Evolutionary conservation across 2,888 invertebrate species (phyloP).

Genomic region (Icerya purchasi): DNA sequence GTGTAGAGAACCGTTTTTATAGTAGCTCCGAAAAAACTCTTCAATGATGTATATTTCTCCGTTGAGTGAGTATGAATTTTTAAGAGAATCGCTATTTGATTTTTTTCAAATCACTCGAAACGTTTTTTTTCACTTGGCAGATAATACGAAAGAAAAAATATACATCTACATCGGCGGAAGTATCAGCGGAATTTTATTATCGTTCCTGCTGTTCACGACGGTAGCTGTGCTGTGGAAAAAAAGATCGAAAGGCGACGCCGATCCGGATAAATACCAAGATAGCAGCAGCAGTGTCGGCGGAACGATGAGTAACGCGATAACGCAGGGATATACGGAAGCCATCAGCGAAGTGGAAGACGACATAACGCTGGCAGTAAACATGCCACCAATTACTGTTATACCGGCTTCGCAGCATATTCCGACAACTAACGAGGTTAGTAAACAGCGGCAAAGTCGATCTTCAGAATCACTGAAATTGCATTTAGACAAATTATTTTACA

Average conservation of each 20-base stretch:
- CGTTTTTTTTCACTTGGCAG: too few relatives aligned
- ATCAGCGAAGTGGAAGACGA: slow-evolving; percentile 68
- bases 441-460: neutral
- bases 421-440: neutral
- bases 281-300: neutral
- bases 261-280: neutral
- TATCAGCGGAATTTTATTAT: slow-evolving; percentile 43
- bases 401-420: slow-evolving; percentile 13
- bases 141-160: slow-evolving; percentile 47
- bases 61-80: too few relatives aligned
- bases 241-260: neutral
- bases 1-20: too few relatives aligned
- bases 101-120: too few relatives aligned
- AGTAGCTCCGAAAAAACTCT: too few relatives aligned
- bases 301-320: slow-evolving; percentile 6
- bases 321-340: slow-evolving; percentile 46
- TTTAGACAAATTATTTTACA: too few relatives aligned
- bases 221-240: slow-evolving; percentile 46
- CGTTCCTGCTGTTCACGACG: slow-evolving; percentile 44
- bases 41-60: too few relatives aligned
- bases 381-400: slow-evolving; percentile 35
- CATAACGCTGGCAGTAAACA: slow-evolving; percentile 48
- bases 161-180: slow-evolving; percentile 65
- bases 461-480: too few relatives aligned
- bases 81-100: too few relatives aligned